Evolutionary conservation across 2,113 vertebrate species (phyloP), one percentile per base, ranked within the genome.

Genomic region (Cyprinus carpio): DNA sequence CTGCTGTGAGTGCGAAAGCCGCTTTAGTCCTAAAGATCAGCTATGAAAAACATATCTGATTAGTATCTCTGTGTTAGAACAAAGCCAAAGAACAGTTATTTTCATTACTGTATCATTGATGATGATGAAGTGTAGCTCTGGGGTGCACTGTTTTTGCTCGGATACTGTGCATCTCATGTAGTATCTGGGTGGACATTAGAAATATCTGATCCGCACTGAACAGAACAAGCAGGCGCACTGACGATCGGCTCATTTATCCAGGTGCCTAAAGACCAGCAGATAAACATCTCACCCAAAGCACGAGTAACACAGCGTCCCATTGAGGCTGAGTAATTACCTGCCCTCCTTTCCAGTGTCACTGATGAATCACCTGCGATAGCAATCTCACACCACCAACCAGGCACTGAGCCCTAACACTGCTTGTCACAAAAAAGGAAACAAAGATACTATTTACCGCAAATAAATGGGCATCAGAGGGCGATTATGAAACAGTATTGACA

Each of bases 261-360:
- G 92, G 93, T 93, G 93, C 89, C 92, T 93, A 90, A 92, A 90
- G 92, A 92, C 58, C 49, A 31, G 82, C 87, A 90, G 95, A 95
- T 95, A 94, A 93, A 92, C 88, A 94, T 95, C 95, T 94, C 92
- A 94, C 93, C 92, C 92, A 87, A 91, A 93, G 93, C 93, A 91
- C 93, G 93, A 94, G 93, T 91, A 94, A 95, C 94, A 94, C 92
- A 91, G 90, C 85, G 89, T 93, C 90, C 91, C 92, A 93, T 92
- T 94, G 93, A 95, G 94, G 92, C 89, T 87, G 91, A 92, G 92
- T 94, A 93, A 94, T 94, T 95, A 95, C 90, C 91, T 85, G 60
- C 90, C 87, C 89, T 92, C 81, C 86, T 88, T 91, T 91, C 92
- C 91, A 92, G 90, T 58, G 40, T 87, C 88, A 83, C 89, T 93